These are phyloP conservation scores for Alethe castanea DNA, from an alignment of 2,113 vertebrate species.

Conservation along the genomic window DNA sequence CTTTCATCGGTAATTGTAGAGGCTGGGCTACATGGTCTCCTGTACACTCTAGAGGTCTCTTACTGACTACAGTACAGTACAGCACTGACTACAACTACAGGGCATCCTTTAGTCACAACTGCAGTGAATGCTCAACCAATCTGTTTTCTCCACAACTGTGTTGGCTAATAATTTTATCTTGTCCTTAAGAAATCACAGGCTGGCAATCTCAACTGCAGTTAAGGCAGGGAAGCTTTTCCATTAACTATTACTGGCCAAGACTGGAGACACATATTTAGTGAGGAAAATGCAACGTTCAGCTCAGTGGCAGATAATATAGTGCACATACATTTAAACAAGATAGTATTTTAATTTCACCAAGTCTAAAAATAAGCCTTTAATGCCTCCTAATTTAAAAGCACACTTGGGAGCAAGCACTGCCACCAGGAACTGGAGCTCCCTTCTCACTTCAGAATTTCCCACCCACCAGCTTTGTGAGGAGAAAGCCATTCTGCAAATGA, in stretches of 20 bases:
- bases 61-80: not conserved
- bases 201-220: not conserved
- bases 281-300: not conserved
- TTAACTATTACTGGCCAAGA: not conserved
- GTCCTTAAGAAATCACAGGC: not conserved
- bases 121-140: not conserved
- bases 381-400: not conserved
- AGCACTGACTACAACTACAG: not conserved
- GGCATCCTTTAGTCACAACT: not conserved
- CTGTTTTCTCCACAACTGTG: not conserved
- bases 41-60: not conserved
- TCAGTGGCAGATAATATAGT: not conserved
- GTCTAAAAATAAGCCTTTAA: not conserved
- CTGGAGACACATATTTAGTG: not conserved
- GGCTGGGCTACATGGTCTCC: not conserved
- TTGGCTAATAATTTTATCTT: not conserved
- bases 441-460: not conserved
- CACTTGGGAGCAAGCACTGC: not conserved
- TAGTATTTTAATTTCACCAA: not conserved
- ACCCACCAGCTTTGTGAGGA: rapidly evolving
- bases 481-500: not conserved
- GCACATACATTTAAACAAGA: not conserved
- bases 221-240: not conserved
- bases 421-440: not conserved
- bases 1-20: not conserved